Percentiles rank a stretch among this genome's conserved stretches.
phyloP scores from a whole-genome alignment of 2,888 invertebrate species.

The Coelinius sp. region DNA sequence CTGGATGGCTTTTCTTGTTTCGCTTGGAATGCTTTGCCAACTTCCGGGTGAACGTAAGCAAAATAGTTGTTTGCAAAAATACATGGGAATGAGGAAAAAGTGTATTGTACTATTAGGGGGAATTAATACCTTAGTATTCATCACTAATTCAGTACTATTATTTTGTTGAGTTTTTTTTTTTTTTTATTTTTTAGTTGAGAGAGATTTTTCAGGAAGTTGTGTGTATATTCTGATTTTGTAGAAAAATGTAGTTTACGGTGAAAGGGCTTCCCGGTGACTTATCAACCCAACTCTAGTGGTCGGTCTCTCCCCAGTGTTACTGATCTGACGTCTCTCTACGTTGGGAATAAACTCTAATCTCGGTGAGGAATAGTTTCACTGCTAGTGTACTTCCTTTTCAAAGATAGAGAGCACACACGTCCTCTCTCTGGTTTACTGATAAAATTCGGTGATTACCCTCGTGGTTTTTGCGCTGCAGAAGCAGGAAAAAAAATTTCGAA shows the following conservation, averaged over 20 bases:
- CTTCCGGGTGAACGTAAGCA: conserved; percentile 43
- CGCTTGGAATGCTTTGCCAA: conserved; percentile 62
- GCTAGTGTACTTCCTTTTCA: conserved; percentile 55
- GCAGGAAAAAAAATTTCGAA: not conserved
- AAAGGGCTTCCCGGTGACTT: conserved; percentile 47
- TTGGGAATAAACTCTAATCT: conserved; percentile 52
- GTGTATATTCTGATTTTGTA: not conserved
- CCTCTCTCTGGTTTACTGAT: conserved; percentile 16
- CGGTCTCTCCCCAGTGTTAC: conserved; percentile 40
- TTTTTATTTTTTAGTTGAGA: not conserved
- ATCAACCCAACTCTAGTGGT: conserved; percentile 49
- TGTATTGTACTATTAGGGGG: not conserved
- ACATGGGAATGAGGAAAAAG: conserved; percentile 6
- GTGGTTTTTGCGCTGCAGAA: not conserved
- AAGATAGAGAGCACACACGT: conserved; percentile 35
- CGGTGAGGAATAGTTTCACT: conserved; percentile 49
- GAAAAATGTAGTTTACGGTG: conserved; percentile 26
- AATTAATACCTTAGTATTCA: conserved; percentile 1
- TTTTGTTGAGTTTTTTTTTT: not conserved
- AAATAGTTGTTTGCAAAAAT: conserved; percentile 6
- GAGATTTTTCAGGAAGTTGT: not conserved
- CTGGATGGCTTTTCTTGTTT: conserved; percentile 37
- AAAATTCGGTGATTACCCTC: not conserved
- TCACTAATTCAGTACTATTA: conserved; percentile 6
- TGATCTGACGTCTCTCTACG: conserved; percentile 49